phyloP scores from a whole-genome alignment of 1,140 invertebrate species.

The Ruditapes philippinarum region DNA sequence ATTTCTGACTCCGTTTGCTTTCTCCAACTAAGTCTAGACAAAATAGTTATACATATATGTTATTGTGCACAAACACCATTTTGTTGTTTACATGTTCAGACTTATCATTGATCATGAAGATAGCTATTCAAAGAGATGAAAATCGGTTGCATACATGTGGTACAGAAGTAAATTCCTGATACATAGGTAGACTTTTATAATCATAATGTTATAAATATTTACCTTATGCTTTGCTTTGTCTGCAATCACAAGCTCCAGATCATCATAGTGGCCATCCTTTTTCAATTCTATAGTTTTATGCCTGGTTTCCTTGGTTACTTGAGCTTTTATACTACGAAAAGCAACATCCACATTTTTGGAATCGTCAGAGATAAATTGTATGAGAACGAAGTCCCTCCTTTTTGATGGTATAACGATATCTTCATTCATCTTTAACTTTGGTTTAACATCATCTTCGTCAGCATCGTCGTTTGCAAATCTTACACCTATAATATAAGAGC shows the following conservation, averaged over 20 bases:
- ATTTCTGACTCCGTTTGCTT: too few relatives aligned
- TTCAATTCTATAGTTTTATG: background rate
- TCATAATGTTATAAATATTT: too few relatives aligned
- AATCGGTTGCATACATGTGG: too few relatives aligned
- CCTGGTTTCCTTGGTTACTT: conserved; percentile 17
- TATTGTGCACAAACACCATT: too few relatives aligned
- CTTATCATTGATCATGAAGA: too few relatives aligned
- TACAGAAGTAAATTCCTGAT: too few relatives aligned
- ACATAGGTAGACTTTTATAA: too few relatives aligned
- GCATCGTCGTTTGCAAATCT: background rate
- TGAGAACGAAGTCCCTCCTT: conserved; percentile 20
- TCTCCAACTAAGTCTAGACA: too few relatives aligned
- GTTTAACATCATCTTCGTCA: background rate
- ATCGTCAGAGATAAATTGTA: conserved; percentile 34
- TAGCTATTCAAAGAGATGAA: too few relatives aligned
- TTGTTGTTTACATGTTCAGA: too few relatives aligned
- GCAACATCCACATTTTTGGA: background rate
- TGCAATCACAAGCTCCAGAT: background rate
- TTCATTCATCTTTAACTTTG: background rate
- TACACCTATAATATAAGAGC: too few relatives aligned
- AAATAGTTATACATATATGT: too few relatives aligned
- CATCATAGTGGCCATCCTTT: background rate
- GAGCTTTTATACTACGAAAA: background rate
- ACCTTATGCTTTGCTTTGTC: background rate
- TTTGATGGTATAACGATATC: background rate